These are phyloP conservation scores for Caenorhabditis panamensis DNA, from an alignment of 2,888 invertebrate genomes.

Conservation along the genomic window DNA sequence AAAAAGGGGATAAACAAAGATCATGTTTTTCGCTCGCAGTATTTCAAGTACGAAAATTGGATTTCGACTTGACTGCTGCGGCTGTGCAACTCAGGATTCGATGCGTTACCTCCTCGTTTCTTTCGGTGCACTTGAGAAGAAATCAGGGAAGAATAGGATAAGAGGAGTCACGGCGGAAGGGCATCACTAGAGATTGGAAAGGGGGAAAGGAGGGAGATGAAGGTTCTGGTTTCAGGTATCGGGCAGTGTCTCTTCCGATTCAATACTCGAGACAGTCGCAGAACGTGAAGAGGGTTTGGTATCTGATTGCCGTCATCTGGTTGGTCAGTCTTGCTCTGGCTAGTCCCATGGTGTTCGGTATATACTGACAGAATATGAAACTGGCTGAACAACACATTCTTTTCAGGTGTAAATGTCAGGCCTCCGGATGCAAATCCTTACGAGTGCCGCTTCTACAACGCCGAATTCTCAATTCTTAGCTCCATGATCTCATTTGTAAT, in stretches of 20 bases:
- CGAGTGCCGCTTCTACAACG: constrained; percentile 83
- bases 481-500: constrained; percentile 82
- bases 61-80: constrained; percentile 6
- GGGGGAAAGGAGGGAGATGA: not conserved
- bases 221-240: constrained; percentile 87
- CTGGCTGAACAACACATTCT: not conserved
- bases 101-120: not conserved
- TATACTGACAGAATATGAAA: constrained; percentile 9
- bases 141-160: not conserved
- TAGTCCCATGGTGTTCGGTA: constrained; percentile 93
- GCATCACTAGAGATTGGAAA: too few relatives aligned
- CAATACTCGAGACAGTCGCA: constrained; percentile 99
- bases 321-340: constrained; percentile 95
- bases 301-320: constrained; percentile 96
- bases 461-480: constrained; percentile 83
- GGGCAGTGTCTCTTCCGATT: constrained; percentile 98
- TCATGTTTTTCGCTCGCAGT: constrained; percentile 12
- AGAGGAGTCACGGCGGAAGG: not conserved
- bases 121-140: constrained; percentile 1
- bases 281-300: constrained; percentile 90
- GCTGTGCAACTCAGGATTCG: not conserved
- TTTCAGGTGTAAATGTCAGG: constrained; percentile 77
- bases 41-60: constrained; percentile 27
- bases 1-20: constrained; percentile 10
- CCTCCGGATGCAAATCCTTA: constrained; percentile 73